Percentiles rank a stretch among this genome's conserved stretches.
Conservation (phyloP, 2,113 vertebrate genomes). For the Eira barbara region DNA sequence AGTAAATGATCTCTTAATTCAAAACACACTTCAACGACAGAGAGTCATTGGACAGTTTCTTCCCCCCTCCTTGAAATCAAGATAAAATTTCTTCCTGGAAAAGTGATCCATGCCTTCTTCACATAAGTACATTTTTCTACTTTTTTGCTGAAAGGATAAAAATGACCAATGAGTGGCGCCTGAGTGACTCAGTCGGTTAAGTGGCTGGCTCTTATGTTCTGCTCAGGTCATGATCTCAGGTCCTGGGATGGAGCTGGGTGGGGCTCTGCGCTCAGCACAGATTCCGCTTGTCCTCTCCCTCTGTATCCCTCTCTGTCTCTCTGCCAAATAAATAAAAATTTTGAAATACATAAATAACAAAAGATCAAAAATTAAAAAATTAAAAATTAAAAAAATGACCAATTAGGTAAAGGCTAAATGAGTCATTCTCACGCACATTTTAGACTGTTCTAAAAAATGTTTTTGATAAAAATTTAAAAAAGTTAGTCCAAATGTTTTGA, state of each 20-base stretch:
- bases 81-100: constrained; percentile 11
- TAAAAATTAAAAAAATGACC: background rate
- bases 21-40: background rate
- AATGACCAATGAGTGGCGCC: background rate
- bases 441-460: background rate
- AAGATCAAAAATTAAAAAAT: too few relatives aligned
- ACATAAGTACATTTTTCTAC: background rate
- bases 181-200: background rate
- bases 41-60: background rate
- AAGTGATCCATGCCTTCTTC: background rate
- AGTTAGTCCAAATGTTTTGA: background rate
- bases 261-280: background rate
- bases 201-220: too few relatives aligned
- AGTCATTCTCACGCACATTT: background rate
- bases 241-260: background rate
- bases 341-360: too few relatives aligned
- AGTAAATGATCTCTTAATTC: background rate
- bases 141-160: background rate
- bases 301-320: background rate
- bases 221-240: too few relatives aligned
- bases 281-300: background rate
- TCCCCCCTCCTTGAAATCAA: background rate
- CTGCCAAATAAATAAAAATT: background rate
- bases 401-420: background rate
- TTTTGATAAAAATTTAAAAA: background rate